phyloP scores from a whole-genome alignment of 2,888 invertebrate genomes.

The Coenonympha arcania region DNA sequence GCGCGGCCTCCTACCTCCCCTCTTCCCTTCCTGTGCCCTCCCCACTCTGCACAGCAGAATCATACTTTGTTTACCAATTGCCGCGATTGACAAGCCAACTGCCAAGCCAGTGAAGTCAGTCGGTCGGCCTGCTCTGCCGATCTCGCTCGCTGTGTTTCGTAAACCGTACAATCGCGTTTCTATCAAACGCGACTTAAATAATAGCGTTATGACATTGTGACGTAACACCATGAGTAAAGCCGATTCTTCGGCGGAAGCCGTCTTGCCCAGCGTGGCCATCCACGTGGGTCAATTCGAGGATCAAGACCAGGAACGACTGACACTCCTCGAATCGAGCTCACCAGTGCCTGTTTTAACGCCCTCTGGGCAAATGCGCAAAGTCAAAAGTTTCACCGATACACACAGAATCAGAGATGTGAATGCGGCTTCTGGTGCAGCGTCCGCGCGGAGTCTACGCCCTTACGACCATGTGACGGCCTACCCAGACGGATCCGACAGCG shows the following conservation, averaged over 20 bases:
- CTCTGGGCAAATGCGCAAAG: conserved; percentile 70
- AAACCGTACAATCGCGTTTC: conserved; percentile 58
- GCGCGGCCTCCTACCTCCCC: conserved; percentile 89
- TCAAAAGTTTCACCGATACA: conserved; percentile 70
- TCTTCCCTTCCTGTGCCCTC: conserved; percentile 71
- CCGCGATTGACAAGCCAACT: conserved; percentile 56
- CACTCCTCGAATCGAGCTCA: conserved; percentile 54
- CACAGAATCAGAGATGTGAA: conserved; percentile 64
- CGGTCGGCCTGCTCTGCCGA: conserved; percentile 78
- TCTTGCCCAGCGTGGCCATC: conserved; percentile 62
- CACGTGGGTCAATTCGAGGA: conserved; percentile 62
- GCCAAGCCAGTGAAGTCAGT: conserved; percentile 47
- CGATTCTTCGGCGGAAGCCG: conserved; percentile 58
- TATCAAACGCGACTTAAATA: conserved; percentile 60
- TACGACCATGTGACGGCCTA: conserved; percentile 66
- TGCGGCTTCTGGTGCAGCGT: conserved; percentile 64
- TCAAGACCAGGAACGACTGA: conserved; percentile 57
- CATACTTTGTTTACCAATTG: conserved; percentile 71
- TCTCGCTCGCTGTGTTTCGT: conserved; percentile 87
- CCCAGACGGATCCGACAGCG: conserved; percentile 76
- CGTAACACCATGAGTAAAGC: conserved; percentile 67
- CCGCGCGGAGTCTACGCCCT: conserved; percentile 63
- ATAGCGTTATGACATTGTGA: conserved; percentile 68
- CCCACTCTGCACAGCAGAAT: conserved; percentile 53
- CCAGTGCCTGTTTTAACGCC: conserved; percentile 56